Evolutionary conservation across 2,888 invertebrate species (phyloP), one percentile per base, ranked within the genome.

Genomic region (Drosophila nigricruria): DNA sequence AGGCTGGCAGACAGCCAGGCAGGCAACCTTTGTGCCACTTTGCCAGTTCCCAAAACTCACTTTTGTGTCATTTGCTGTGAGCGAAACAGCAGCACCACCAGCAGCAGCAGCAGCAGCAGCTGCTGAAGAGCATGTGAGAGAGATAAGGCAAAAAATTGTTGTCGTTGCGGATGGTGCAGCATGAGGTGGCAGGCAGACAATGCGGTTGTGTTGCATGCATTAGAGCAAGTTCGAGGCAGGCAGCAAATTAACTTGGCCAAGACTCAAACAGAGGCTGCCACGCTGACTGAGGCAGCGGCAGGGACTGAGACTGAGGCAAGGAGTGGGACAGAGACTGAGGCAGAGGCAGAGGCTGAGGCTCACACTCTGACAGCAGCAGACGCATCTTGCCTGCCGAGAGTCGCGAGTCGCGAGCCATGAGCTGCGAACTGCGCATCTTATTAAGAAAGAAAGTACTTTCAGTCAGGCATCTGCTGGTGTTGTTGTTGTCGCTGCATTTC

Each of bases 371-470:
- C 66, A 56, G 45, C 34, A 38, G 52, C 72, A 65, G 85, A 79
- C 85, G 82, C 79, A 84, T 81, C 76, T 54, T 65, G 63, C 57
- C 69, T 50, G 52, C 16, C n/a, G 34, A 25, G 60, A 68, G 54
- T 58, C 66, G 79, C 67, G 57, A 73, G 36, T 23, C 70, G 49
- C 49, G 32, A 32, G 50, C 52, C 34, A 82, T 69, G 80, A 72
- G 77, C 68, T 80, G 86, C 78, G 67, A 81, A 70, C 80, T 88
- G 84, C 88, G 84, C 84, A 84, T 84, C 84, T 88, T 84, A 88
- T 84, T 84, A 84, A 84, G 84, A 84, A 88, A 89, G 88, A 87
- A 89, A 87, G 86, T 89, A 87, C 88, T 89, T 87, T 89, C 83
- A 70, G 83, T 87, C 88, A 83, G 79, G 69, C 85, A 83, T 69